Evolutionary conservation across 2,888 invertebrate species (phyloP).

Genomic region (Steromphala cineraria): DNA sequence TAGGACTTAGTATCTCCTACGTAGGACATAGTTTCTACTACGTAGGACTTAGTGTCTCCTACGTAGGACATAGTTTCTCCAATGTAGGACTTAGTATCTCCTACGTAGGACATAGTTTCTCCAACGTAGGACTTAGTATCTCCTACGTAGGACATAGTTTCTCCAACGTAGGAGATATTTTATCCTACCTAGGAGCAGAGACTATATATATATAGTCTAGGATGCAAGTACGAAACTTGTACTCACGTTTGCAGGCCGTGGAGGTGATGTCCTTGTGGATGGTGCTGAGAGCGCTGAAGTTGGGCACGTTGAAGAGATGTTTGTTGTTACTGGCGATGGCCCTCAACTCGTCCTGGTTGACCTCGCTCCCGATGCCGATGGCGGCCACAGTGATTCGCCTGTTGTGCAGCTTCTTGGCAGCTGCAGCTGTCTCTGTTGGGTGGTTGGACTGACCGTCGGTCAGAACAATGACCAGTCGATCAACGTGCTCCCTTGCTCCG

Average conservation of each 20-base stretch:
- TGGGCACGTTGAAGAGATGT: constrained; percentile 36
- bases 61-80: too few relatives aligned
- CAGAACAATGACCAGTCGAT: constrained; percentile 44
- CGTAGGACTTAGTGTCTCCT: too few relatives aligned
- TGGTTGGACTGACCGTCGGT: constrained; percentile 50
- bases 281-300: constrained; percentile 38
- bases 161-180: too few relatives aligned
- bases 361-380: constrained; percentile 44
- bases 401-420: constrained; percentile 39
- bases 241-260: constrained; percentile 34
- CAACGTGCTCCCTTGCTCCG: constrained; percentile 45
- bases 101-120: too few relatives aligned
- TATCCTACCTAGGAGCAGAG: too few relatives aligned
- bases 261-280: constrained; percentile 42
- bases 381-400: constrained; percentile 41
- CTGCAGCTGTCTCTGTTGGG: constrained; percentile 28
- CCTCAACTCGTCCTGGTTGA: constrained; percentile 38
- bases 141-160: too few relatives aligned
- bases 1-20: too few relatives aligned
- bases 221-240: too few relatives aligned
- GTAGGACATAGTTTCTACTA: too few relatives aligned
- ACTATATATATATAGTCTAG: too few relatives aligned
- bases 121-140: too few relatives aligned
- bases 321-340: constrained; percentile 39
- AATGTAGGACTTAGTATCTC: too few relatives aligned